Base-by-base conservation (phyloP, 1,140 invertebrate species). In the Temnothorax longispinosus region DNA sequence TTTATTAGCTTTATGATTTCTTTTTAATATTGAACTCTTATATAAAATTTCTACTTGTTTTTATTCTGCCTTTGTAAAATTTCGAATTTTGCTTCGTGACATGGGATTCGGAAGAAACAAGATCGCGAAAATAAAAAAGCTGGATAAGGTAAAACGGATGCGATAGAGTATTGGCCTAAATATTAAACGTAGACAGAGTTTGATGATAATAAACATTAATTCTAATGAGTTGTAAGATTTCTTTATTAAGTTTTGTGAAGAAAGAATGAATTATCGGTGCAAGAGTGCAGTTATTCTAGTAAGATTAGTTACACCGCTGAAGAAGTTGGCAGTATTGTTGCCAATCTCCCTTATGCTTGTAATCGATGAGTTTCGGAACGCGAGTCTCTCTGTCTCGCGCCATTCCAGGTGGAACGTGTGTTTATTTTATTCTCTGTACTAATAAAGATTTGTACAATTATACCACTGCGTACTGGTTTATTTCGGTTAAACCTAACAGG, bases 221-320 rank as follows among this genome's bases (percentile, higher is more conserved):
- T 44, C 18, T 41, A 65, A 10, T 67, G n/a, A 44, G 44, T 44
- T 67, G 64, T 41, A 44, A 67, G 38, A 67, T 67, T 67, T 67
- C 64, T 67, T 67, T 67, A 67, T 67, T 67, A 67, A 44, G 38
- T 67, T 44, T n/a, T 21, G 0, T 21, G 21, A 21, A 21, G 21
- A 21, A 21, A 21, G 21, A 21, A 21, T 21, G 21, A 21, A 21
- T 21, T 21, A 21, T 27, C 27, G 27, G 27, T 27, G 27, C 27
- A 27, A 27, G 27, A 27, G 27, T 27, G 27, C 27, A 27, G 27
- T 27, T 27, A 27, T 27, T 27, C 27, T 27, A 27, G 27, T 27
- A 27, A 27, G 27, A 27, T 27, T 27, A 27, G 27, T 27, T 27
- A 27, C 27, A 27, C 27, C 27, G 27, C 27, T 27, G 27, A 0